Base-by-base conservation (phyloP, 2,888 invertebrate genomes). In the Sphinx pinastri region DNA sequence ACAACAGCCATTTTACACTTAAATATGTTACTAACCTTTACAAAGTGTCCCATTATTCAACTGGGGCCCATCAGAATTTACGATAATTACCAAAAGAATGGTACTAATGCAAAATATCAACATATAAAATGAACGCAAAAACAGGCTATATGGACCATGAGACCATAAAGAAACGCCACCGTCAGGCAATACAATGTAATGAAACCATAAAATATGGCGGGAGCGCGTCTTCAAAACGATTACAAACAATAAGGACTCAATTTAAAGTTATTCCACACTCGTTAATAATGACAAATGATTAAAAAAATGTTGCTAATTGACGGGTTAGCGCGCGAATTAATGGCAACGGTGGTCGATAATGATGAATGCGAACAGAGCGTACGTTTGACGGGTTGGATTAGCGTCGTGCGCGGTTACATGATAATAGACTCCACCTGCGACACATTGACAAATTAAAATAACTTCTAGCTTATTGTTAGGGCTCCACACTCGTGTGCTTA, bases 281-380 rank as follows among this genome's bases (percentile, higher is more conserved):
- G 74, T 84, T 89, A 88, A 85, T 83, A 80, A 87, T 91, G 91
- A 92, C 89, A 89, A 91, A 92, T 89, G 86, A 85, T 80, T 83
- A 81, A 88, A 90, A 38, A 88, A 88, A 88, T 83, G 78, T 79
- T 77, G 73, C 84, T 88, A 91, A 91, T 91, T 90, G 85, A 83
- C 83, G 81, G 81, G 80, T 81, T 78, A 86, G 87, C 77, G 87
- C 83, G 87, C 84, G 85, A 89, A 91, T 91, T 89, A 89, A 86
- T 87, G 82, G 83, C 80, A 84, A 85, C 82, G 81, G 81, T 82
- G 77, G 82, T 86, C 86, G 82, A 89, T 87, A 84, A 85, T 89
- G 88, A 90, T 81, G 76, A 83, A 89, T 84, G 79, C 78, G 72
- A 81, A 81, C 82, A 76, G 78, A 83, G 83, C 79, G 79, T 81